Conservation (phyloP, 2,888 invertebrate species). For the Hedya salicella region DNA sequence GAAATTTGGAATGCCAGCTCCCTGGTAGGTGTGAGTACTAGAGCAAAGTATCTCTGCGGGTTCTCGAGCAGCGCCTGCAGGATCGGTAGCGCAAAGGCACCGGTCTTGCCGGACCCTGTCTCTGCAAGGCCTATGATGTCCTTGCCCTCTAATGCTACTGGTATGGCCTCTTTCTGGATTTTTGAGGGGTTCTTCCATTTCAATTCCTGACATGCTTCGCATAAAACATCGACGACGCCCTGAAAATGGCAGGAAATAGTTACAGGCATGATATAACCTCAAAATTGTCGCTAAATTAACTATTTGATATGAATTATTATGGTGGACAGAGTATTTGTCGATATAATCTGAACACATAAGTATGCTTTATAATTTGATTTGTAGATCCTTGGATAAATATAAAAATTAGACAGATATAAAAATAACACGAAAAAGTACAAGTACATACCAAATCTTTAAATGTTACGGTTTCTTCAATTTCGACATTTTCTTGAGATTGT, state of each 20-base stretch:
- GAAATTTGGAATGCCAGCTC: conserved; percentile 99
- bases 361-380: too few species aligned
- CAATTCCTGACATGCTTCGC: conserved; percentile 95
- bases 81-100: conserved; percentile 98
- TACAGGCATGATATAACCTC: conserved; percentile 56
- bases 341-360: background rate
- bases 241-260: conserved; percentile 60
- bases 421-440: conserved; percentile 36
- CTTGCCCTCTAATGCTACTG: conserved; percentile 94
- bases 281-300: conserved; percentile 38
- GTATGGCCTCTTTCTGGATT: conserved; percentile 97
- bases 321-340: background rate
- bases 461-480: conserved; percentile 69
- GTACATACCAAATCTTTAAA: conserved; percentile 77
- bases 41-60: conserved; percentile 97
- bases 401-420: background rate
- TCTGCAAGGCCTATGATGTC: conserved; percentile 88
- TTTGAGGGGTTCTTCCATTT: conserved; percentile 98
- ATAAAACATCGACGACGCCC: conserved; percentile 96
- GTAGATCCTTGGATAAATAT: too few species aligned
- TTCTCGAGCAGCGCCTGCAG: conserved; percentile 94
- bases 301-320: background rate
- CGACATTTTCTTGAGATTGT: conserved; percentile 50
- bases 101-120: conserved; percentile 98
- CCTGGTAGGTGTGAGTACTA: conserved; percentile 97